These are phyloP conservation scores for Suillia variegata DNA, from an alignment of 2,888 invertebrate genomes.

Conservation along the genomic window DNA sequence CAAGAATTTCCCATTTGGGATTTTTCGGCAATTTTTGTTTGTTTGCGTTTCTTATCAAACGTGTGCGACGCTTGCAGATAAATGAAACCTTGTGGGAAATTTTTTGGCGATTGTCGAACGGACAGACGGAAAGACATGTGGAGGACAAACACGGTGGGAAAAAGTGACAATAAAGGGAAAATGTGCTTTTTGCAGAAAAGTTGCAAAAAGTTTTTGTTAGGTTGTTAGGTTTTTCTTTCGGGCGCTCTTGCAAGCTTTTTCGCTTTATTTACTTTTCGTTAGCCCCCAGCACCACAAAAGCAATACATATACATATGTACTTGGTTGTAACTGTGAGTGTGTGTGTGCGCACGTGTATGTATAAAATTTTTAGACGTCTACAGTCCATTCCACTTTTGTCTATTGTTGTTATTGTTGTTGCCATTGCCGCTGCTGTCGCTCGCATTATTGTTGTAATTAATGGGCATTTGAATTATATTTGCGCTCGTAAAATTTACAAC, in stretches of 20 bases:
- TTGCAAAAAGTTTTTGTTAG: constrained; percentile 8
- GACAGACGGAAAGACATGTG: too few species aligned
- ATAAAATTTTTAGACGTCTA: constrained; percentile 24
- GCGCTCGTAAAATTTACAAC: constrained; percentile 57
- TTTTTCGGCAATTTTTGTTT: neutral
- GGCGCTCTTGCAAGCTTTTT: neutral
- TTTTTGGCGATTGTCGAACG: neutral
- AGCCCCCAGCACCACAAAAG: too few species aligned
- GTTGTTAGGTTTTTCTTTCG: neutral
- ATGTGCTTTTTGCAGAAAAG: constrained; percentile 12
- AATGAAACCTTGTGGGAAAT: constrained; percentile 10
- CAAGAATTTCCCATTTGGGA: constrained; percentile 9
- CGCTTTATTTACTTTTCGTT: neutral
- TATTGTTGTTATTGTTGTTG: constrained; percentile 25
- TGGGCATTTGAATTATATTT: constrained; percentile 57
- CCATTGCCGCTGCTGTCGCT: constrained; percentile 14
- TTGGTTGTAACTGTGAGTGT: neutral
- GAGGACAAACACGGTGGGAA: too few species aligned
- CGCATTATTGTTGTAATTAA: constrained; percentile 47
- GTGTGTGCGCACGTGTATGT: neutral
- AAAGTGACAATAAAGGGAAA: too few species aligned
- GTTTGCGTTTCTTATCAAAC: constrained; percentile 27
- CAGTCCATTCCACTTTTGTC: constrained; percentile 43
- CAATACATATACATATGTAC: too few species aligned
- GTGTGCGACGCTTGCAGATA: neutral